Base-by-base conservation (phyloP, 1,140 invertebrate species). In the Drosophila pseudoananassae region DNA sequence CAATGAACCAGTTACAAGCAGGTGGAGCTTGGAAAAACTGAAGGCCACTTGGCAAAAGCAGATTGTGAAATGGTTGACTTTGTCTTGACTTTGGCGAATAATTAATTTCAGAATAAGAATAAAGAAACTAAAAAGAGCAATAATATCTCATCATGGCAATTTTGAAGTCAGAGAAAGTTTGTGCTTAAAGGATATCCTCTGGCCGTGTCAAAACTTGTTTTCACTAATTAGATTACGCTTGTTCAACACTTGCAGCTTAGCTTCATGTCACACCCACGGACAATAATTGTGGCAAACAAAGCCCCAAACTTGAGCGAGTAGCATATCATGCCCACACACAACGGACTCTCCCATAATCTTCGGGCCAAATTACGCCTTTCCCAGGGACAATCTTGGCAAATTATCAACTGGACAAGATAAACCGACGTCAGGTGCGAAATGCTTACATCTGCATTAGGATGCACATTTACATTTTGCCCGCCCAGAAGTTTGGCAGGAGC, bases 371-470 rank as follows among this genome's bases (percentile, higher is more conserved):
- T 70, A 46, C 27, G 60, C 54, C 43, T 46, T 61, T 66, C 49
- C 40, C 65, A 46, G 63, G 61, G 63, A 38, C 73, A 70, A 69
- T 80, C 57, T 61, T 45, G 61, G 46, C 54, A 72, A 75, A 84
- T 84, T 85, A 85, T 80, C 72, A 63, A 55, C 71, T 57, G 78
- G 71, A 76, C 70, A 65, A 75, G 71, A 75, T 75, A 75, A 75
- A 63, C 51, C 58, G 51, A 64, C 50, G 61, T 59, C 81, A 84
- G 81, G 81, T 84, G 81, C 81, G 63, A 84, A 84, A 49, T 81
- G 82, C 68, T 87, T 77, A 61, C 73, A 77, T 47, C 68, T 65
- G 82, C 73, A 80, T 85, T 81, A 78, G 55, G 47, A 70, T 75
- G 50, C 61, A 69, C 52, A 78, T 59, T 79, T 65, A 47, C 54